These are phyloP conservation scores for Paramuricea clavata DNA, from an alignment of 92 coral and sea anemone genomes.

Conservation along the genomic window DNA sequence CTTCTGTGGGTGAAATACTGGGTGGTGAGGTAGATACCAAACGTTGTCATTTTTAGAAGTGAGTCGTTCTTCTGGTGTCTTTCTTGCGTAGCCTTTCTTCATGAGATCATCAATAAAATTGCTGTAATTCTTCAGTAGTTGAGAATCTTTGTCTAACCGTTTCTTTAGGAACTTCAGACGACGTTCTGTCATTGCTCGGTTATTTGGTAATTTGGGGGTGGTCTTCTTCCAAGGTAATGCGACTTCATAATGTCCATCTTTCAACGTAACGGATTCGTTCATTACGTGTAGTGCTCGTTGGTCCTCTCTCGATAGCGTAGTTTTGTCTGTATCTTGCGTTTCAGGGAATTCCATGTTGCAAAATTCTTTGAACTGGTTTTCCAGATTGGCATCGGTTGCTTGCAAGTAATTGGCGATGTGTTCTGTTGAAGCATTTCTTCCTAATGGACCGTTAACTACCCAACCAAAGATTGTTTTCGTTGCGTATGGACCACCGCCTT, in stretches of 20 bases:
- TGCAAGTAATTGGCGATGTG: neutral
- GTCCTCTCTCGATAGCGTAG: too few species aligned
- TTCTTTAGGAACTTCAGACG: slow-evolving; percentile 52
- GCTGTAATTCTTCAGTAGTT: slow-evolving; percentile 38
- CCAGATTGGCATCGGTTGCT: too few species aligned
- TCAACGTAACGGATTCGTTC: too few species aligned
- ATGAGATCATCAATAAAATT: slow-evolving; percentile 50
- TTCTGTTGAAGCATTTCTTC: neutral
- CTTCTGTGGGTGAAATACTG: slow-evolving; percentile 61
- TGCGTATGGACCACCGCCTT: neutral
- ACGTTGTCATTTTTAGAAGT: neutral
- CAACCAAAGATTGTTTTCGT: too few species aligned
- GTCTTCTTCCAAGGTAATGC: slow-evolving; percentile 68
- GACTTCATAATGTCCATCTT: too few species aligned
- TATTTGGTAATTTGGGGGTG: slow-evolving; percentile 44
- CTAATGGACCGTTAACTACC: neutral
- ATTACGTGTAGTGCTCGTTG: too few species aligned
- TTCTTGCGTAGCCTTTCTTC: slow-evolving; percentile 61
- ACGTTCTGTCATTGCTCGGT: slow-evolving; percentile 49
- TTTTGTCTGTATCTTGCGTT: too few species aligned
- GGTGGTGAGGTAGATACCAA: slow-evolving; percentile 68
- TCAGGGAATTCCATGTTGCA: too few species aligned
- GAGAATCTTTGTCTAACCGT: slow-evolving; percentile 40
- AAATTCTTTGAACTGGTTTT: too few species aligned
- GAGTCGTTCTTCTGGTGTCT: slow-evolving; percentile 16